Percentiles rank a stretch among this genome's conserved stretches.
Evolutionary conservation across 2,888 invertebrate genomes (phyloP).

Genomic region (Lampropteryx suffumata): DNA sequence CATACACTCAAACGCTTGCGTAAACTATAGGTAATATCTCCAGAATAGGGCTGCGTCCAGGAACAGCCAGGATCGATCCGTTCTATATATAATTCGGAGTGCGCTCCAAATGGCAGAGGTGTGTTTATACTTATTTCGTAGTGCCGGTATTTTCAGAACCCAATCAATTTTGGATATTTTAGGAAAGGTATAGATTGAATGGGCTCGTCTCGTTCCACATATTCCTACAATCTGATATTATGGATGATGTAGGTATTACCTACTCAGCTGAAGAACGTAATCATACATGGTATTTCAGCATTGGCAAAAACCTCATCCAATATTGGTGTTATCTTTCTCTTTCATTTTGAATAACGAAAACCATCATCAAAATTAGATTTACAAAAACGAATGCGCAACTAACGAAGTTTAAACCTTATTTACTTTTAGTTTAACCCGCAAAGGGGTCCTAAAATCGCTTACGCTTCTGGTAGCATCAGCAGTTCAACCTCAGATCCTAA

Average conservation of each 20-base stretch:
- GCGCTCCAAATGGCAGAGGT: conserved; percentile 1
- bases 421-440: conserved; percentile 32
- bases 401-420: conserved; percentile 35
- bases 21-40: background rate
- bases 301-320: no score
- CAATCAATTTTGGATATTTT: conserved; percentile 11
- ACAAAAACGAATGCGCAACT: conserved; percentile 12
- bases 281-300: no score
- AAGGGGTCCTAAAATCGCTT: conserved; percentile 51
- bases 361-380: background rate
- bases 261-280: no score
- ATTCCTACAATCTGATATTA: no score
- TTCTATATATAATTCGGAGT: conserved; percentile 18
- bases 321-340: no score
- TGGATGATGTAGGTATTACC: no score
- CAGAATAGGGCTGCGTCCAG: conserved; percentile 14
- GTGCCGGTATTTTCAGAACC: conserved; percentile 11
- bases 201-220: no score
- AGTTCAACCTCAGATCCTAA: conserved; percentile 39
- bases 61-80: conserved; percentile 30
- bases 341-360: background rate
- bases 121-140: background rate
- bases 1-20: no score
- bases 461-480: conserved; percentile 47
- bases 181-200: background rate